These are phyloP conservation scores for Pachyuromys duprasi DNA, from an alignment of 2,797 vertebrate species.

Conservation along the genomic window DNA sequence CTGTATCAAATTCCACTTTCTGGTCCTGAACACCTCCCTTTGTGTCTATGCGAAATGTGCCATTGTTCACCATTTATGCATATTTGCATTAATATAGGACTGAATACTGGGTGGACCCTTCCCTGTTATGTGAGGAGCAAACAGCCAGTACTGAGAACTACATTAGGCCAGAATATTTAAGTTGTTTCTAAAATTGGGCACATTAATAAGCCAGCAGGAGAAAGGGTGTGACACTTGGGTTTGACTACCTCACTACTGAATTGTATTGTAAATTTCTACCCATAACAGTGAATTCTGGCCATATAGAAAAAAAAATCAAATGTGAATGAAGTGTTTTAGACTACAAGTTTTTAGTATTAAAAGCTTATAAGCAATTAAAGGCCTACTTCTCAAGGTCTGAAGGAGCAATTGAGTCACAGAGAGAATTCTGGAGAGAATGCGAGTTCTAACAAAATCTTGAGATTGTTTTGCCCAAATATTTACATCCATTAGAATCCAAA, in stretches of 20 bases:
- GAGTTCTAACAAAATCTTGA: not conserved
- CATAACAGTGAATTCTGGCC: not conserved
- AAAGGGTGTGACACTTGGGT: not conserved
- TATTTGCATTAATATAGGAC: not conserved
- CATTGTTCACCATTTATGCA: constrained; percentile 62
- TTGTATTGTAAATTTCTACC: not conserved
- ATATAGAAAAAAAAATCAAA: not conserved
- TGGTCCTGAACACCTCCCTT: constrained; percentile 81
- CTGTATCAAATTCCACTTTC: constrained; percentile 80
- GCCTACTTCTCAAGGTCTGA: not conserved
- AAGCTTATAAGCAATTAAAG: not conserved
- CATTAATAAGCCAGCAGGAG: not conserved
- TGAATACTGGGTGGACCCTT: not conserved
- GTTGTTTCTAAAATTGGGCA: constrained; percentile 7
- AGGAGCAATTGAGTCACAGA: not conserved
- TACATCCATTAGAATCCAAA: not conserved
- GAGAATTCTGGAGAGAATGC: not conserved
- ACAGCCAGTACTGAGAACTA: not conserved
- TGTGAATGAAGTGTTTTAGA: not conserved
- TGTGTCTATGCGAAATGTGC: constrained; percentile 74
- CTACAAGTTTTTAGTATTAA: not conserved
- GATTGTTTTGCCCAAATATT: not conserved
- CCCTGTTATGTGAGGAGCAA: not conserved
- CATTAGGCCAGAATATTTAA: not conserved
- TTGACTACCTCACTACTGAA: not conserved